Evolutionary conservation across 1,140 invertebrate genomes (phyloP).

Genomic region (Drosophila chauvacae): DNA sequence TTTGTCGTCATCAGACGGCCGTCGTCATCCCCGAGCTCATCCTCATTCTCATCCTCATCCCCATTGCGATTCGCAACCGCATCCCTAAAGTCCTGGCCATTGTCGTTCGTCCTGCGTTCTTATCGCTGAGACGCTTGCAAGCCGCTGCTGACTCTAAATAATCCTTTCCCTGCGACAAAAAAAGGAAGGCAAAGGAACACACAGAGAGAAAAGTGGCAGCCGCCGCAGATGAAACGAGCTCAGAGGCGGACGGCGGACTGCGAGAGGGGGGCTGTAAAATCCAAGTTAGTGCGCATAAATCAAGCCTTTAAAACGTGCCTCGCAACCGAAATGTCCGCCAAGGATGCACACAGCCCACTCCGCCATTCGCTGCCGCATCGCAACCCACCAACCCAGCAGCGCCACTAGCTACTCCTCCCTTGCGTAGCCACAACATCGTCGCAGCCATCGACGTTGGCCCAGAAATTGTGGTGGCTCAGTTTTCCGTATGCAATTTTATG

Average conservation of each 20-base stretch:
- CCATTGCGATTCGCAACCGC: constrained; percentile 35
- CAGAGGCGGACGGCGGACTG: constrained; percentile 12
- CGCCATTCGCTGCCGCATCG: constrained; percentile 2
- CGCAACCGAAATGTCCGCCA: constrained; percentile 81
- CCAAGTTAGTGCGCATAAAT: constrained; percentile 80
- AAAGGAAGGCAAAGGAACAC: constrained; percentile 32
- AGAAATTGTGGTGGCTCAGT: constrained; percentile 66
- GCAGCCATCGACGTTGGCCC: constrained; percentile 60
- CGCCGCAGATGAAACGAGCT: constrained; percentile 53
- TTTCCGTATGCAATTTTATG: constrained; percentile 82
- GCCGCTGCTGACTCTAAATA: constrained; percentile 82
- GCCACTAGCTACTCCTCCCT: constrained; percentile 35
- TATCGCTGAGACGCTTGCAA: constrained; percentile 79
- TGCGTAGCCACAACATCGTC: constrained; percentile 38
- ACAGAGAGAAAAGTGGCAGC: constrained; percentile 43
- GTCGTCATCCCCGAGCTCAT: constrained; percentile 1
- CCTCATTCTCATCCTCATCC: constrained; percentile 13
- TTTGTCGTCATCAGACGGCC: constrained; percentile 51
- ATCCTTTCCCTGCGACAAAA: constrained; percentile 73
- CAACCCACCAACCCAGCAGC: constrained; percentile 3
- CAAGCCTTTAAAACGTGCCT: constrained; percentile 84
- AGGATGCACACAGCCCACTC: constrained; percentile 55
- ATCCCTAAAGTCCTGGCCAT: constrained; percentile 48
- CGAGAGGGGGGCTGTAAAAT: constrained; percentile 58
- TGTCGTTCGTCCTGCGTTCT: constrained; percentile 72